Base-by-base conservation (phyloP, 2,113 vertebrate genomes). In the Microcebus lehilahytsara region DNA sequence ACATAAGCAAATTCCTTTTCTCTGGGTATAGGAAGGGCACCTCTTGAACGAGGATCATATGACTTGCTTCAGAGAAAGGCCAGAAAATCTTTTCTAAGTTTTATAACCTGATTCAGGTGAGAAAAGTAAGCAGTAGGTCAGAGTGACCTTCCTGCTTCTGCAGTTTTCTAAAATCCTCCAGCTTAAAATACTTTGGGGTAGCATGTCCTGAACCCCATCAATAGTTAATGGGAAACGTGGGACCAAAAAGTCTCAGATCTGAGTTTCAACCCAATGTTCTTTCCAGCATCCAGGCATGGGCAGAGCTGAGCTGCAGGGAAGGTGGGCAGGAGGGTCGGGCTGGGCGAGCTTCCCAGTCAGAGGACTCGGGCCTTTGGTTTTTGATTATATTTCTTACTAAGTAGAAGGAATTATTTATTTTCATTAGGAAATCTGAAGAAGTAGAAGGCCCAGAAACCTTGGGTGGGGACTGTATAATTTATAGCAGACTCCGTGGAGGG, bases 351-450 rank as follows among this genome's bases (percentile, higher is more conserved):
- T 64, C 11, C 51, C 64, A 53, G 64, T 86, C 37, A 16, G 56
- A 84, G 64, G 40, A 56, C 53, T 53, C 40, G n/a, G 34, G 51
- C 19, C 22, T 85, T 78, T 84, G 42, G 1, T 27, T 79, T 92
- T 72, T 78, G 27, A 85, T 92, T 86, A 10, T 67, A 66, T 85
- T 96, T 56, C 80, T 85, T 69, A 49, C 81, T 72, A 67, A 80
- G 17, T 86, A 71, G 42, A 91, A 97, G 58, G 58, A 96, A 96
- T 84, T 93, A 84, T 89, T 97, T 96, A 77, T 96, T 94, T 96
- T 93, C n/a, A 56, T 95, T 83, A 96, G 90, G 20, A 93, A 88
- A 89, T 49, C 46, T 74, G 42, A 71, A 85, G 40, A 49, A 90
- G 13, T 34, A 17, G 12, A 95, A 92, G 64, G 34, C 23, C 49